Evolutionary conservation across 2,113 vertebrate species (phyloP).

Genomic region (Clarias macrocephalus): DNA sequence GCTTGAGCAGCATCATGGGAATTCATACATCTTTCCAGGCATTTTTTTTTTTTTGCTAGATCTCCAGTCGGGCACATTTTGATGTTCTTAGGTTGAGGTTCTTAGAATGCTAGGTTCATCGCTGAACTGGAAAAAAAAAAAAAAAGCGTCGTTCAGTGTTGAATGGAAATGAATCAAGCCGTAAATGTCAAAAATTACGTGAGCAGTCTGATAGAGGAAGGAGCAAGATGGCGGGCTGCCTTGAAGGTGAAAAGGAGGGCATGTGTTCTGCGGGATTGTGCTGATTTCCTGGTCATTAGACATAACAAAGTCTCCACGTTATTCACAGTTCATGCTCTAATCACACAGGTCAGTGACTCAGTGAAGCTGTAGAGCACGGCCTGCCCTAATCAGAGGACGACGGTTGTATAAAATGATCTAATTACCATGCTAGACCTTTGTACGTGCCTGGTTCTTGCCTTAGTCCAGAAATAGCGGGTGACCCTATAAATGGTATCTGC

Average conservation of each 20-base stretch:
- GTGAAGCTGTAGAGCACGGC: not conserved
- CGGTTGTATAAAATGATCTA: conserved; percentile 14
- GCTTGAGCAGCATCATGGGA: conserved; percentile 4
- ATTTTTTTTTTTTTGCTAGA: not conserved
- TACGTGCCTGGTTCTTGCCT: not conserved
- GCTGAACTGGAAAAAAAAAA: not conserved
- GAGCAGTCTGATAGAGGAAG: not conserved
- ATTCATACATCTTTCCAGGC: not conserved
- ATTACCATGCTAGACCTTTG: conserved; percentile 21
- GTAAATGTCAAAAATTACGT: conserved; percentile 8
- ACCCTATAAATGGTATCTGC: not conserved
- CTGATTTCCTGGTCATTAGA: conserved; percentile 35
- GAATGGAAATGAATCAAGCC: not conserved
- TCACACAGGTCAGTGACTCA: conserved; percentile 33
- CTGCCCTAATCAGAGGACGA: conserved; percentile 23
- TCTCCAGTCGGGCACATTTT: not conserved
- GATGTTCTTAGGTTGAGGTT: not conserved
- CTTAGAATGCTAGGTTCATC: not conserved
- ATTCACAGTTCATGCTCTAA: conserved; percentile 23
- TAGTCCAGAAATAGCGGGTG: not conserved
- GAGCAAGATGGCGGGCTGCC: not conserved
- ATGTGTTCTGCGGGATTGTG: not conserved
- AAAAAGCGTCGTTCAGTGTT: not conserved
- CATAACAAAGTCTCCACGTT: conserved; percentile 21
- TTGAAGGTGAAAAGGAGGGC: conserved; percentile 22